Conservation (phyloP, 1,140 invertebrate genomes). For the Popillia japonica region DNA sequence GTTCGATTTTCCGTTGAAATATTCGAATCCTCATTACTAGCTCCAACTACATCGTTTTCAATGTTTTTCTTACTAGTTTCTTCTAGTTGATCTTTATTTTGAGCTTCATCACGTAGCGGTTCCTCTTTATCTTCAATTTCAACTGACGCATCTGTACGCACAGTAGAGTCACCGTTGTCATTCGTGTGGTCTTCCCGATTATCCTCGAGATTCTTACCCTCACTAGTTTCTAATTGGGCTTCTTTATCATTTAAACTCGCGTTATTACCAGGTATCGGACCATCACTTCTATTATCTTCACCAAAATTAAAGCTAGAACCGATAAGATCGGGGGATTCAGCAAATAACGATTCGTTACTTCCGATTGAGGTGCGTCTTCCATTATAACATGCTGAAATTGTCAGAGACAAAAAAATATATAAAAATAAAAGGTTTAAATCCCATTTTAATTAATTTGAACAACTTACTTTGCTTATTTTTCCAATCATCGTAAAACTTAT, state of each 20-base stretch:
- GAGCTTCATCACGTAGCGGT: background rate
- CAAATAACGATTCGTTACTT: background rate
- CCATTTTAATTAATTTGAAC: background rate
- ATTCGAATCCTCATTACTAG: too few species aligned
- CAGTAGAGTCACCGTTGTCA: too few species aligned
- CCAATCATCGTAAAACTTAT: background rate
- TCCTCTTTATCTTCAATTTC: background rate
- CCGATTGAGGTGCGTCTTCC: background rate
- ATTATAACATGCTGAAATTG: background rate
- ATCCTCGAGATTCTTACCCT: background rate
- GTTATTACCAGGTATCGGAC: background rate
- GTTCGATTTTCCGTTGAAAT: too few species aligned
- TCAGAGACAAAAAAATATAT: background rate
- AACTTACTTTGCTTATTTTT: background rate
- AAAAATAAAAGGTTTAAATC: background rate
- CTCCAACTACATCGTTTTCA: too few species aligned
- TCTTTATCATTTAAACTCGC: background rate
- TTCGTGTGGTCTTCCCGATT: too few species aligned
- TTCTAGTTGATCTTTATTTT: background rate
- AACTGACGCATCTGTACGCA: background rate
- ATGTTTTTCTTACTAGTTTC: too few species aligned
- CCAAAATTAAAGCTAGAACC: background rate
- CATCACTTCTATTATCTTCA: background rate
- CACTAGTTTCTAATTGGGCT: background rate
- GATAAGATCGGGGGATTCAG: background rate